Evolutionary conservation across 1,140 invertebrate genomes (phyloP).

Genomic region (Danaus plexippus): DNA sequence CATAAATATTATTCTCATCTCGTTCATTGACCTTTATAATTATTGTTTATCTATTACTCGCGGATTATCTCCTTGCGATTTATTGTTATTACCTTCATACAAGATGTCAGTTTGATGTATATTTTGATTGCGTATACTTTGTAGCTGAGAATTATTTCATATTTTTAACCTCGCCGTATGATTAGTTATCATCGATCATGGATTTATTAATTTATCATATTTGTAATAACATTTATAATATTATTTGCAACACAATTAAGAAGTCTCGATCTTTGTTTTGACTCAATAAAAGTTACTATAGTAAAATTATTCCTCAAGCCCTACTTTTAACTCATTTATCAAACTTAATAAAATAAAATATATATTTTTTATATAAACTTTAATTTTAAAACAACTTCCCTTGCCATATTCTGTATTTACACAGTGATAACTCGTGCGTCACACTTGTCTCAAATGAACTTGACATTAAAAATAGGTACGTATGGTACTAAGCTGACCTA

Average conservation of each 20-base stretch:
- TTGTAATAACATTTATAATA: no score
- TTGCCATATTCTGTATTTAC: no score
- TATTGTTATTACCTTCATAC: constrained; percentile 19
- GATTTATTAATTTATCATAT: not conserved
- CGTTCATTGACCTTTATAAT: constrained; percentile 46
- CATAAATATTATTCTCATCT: constrained; percentile 52
- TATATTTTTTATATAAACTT: no score
- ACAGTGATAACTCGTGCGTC: constrained; percentile 8
- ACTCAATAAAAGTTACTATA: no score
- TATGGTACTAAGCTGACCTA: constrained; percentile 55
- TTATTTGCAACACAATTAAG: no score
- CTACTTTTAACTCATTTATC: no score
- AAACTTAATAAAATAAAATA: no score
- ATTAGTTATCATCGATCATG: constrained; percentile 21
- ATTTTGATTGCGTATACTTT: constrained; percentile 20
- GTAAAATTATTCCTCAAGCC: no score
- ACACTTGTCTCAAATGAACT: constrained; percentile 43
- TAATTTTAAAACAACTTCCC: no score
- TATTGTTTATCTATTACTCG: constrained; percentile 17
- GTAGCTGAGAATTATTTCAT: constrained; percentile 14
- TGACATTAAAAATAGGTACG: constrained; percentile 48
- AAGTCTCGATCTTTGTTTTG: no score
- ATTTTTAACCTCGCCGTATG: constrained; percentile 13
- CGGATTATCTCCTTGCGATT: constrained; percentile 4
- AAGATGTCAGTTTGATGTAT: constrained; percentile 18